Percentiles rank a stretch among this genome's conserved stretches.
Evolutionary conservation across 2,113 vertebrate genomes (phyloP).

Genomic region (Campylorhamphus procurvoides): DNA sequence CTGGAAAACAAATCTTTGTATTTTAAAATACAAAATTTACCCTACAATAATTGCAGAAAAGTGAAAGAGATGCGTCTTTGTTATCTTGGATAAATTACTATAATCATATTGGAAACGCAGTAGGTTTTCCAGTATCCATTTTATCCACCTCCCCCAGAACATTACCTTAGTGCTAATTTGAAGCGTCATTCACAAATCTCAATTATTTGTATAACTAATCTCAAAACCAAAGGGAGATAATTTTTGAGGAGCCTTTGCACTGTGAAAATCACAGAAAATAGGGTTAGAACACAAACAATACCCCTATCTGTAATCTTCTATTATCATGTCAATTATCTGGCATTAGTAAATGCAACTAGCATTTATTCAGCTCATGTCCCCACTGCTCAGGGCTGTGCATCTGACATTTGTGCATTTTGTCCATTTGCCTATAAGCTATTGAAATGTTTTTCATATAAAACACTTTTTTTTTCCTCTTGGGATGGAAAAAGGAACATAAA

Average conservation of each 20-base stretch:
- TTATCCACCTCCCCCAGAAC: not conserved
- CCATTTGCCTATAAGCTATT: not conserved
- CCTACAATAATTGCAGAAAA: not conserved
- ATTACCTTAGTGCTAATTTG: conserved; percentile 12
- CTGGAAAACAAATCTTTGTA: not conserved
- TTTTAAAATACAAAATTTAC: not conserved
- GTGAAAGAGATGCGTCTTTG: not conserved
- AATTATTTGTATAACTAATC: conserved; percentile 24
- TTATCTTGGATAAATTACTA: not conserved
- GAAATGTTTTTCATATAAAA: not conserved
- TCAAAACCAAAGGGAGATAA: not conserved
- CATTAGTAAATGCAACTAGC: conserved; percentile 17
- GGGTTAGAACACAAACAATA: conserved; percentile 37
- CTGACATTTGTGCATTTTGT: conserved; percentile 23
- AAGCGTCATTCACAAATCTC: conserved; percentile 8
- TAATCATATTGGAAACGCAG: not conserved
- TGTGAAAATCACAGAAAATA: conserved; percentile 30
- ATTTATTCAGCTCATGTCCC: conserved; percentile 26
- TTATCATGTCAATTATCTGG: conserved; percentile 47
- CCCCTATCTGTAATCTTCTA: not conserved
- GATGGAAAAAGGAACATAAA: conserved; percentile 3
- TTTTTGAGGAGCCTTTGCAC: conserved; percentile 21
- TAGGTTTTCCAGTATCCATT: not conserved
- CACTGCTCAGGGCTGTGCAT: conserved; percentile 8
- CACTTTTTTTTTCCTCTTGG: not conserved